Percentiles rank a stretch among this genome's conserved stretches.
Evolutionary conservation across 2,888 invertebrate species (phyloP).

Genomic region (Bellardia bayeri): DNA sequence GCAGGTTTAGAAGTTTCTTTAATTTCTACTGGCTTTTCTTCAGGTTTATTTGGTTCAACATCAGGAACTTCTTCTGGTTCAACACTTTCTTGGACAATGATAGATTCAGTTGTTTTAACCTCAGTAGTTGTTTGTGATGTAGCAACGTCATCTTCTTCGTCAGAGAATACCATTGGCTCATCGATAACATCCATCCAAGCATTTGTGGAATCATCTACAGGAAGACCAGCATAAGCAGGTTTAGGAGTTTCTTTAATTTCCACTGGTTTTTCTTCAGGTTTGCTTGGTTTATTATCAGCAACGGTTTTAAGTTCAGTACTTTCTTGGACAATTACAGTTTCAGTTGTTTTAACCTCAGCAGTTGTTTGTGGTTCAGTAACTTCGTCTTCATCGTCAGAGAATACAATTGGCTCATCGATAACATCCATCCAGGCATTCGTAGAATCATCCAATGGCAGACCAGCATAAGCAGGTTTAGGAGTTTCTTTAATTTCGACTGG

Average conservation of each 20-base stretch:
- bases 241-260: constrained; percentile 4
- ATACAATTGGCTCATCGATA: constrained; percentile 80
- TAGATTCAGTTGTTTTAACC: neutral
- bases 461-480: constrained; percentile 75
- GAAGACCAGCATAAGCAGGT: constrained; percentile 77
- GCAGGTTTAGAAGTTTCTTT: constrained; percentile 24
- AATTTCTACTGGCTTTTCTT: neutral
- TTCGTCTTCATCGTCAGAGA: constrained; percentile 79
- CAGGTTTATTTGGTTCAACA: neutral
- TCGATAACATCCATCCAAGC: constrained; percentile 82
- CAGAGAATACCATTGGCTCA: constrained; percentile 81
- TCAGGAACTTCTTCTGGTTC: neutral
- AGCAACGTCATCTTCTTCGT: constrained; percentile 77
- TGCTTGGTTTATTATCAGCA: neutral
- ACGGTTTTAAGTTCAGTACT: neutral
- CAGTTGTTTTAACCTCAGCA: neutral
- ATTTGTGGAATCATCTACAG: constrained; percentile 81
- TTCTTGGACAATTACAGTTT: too few species aligned
- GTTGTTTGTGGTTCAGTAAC: neutral
- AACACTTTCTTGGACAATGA: neutral
- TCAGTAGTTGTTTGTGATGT: neutral
- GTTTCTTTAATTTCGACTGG: too few species aligned
- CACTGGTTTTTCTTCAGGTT: neutral
- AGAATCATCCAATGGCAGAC: constrained; percentile 78
- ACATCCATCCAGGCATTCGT: constrained; percentile 80